Evolutionary conservation across 2,888 invertebrate genomes (phyloP).

Genomic region (Amiota communis): DNA sequence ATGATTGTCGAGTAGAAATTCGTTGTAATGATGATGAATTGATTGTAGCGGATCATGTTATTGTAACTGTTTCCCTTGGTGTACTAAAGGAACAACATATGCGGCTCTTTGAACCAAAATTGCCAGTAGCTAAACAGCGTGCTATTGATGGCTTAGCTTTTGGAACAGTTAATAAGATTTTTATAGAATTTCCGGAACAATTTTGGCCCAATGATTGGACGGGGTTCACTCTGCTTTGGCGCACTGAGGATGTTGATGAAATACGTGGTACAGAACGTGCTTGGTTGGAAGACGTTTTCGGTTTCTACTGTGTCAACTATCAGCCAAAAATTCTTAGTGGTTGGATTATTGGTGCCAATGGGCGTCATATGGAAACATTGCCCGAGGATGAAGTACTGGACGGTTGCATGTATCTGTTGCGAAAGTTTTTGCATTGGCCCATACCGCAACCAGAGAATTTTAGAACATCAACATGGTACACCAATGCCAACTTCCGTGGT

Average conservation of each 20-base stretch:
- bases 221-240: constrained; percentile 78
- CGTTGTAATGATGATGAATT: constrained; percentile 70
- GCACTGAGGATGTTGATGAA: constrained; percentile 73
- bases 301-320: constrained; percentile 79
- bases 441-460: constrained; percentile 67
- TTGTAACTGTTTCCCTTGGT: constrained; percentile 78
- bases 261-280: constrained; percentile 67
- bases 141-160: constrained; percentile 76
- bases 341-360: constrained; percentile 81
- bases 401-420: constrained; percentile 69
- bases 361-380: constrained; percentile 77
- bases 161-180: constrained; percentile 79
- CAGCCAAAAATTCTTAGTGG: constrained; percentile 79
- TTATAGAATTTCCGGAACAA: constrained; percentile 76
- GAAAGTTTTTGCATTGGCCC: constrained; percentile 68
- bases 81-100: constrained; percentile 75
- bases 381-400: constrained; percentile 74
- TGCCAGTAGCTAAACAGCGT: constrained; percentile 74
- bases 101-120: constrained; percentile 73
- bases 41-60: constrained; percentile 77
- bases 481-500: constrained; percentile 77
- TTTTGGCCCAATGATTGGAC: constrained; percentile 77
- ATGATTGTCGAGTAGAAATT: constrained; percentile 59
- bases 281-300: constrained; percentile 80
- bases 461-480: constrained; percentile 78